phyloP scores from a whole-genome alignment of 2,888 invertebrate species.

The Epinotia nisella region DNA sequence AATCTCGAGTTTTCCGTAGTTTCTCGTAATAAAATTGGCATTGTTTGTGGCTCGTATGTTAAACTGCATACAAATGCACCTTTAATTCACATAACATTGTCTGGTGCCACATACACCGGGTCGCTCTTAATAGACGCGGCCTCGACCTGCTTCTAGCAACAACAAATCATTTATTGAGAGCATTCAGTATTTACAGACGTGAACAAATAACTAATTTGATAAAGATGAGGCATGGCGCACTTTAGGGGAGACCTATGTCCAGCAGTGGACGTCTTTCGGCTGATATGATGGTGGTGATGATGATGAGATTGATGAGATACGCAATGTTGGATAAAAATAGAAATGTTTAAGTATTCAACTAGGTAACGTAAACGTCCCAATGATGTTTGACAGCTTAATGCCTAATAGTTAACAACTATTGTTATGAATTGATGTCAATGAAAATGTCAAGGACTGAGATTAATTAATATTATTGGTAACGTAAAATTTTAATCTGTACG shows the following conservation, averaged over 20 bases:
- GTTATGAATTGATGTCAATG: too few relatives aligned
- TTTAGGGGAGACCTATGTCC: too few relatives aligned
- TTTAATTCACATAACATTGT: constrained; percentile 16
- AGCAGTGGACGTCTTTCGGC: too few relatives aligned
- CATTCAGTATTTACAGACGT: constrained; percentile 55
- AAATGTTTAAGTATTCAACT: too few relatives aligned
- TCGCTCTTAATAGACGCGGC: constrained; percentile 59
- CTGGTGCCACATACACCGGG: constrained; percentile 39
- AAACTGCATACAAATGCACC: constrained; percentile 21
- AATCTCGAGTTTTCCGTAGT: constrained; percentile 6
- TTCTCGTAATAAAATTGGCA: constrained; percentile 25
- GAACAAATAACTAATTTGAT: constrained; percentile 10
- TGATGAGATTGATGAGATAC: too few relatives aligned
- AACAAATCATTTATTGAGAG: constrained; percentile 69
- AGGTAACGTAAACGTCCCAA: too few relatives aligned
- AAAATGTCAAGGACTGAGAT: too few relatives aligned
- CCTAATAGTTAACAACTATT: not conserved
- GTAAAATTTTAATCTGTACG: not conserved
- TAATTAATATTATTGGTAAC: too few relatives aligned
- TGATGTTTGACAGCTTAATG: too few relatives aligned
- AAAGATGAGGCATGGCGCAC: not conserved
- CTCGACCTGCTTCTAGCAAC: constrained; percentile 74
- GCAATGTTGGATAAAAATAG: too few relatives aligned
- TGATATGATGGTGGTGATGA: too few relatives aligned
- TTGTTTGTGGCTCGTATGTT: constrained; percentile 20